phyloP scores from a whole-genome alignment of 2,888 invertebrate genomes.

The Limenitis camilla region DNA sequence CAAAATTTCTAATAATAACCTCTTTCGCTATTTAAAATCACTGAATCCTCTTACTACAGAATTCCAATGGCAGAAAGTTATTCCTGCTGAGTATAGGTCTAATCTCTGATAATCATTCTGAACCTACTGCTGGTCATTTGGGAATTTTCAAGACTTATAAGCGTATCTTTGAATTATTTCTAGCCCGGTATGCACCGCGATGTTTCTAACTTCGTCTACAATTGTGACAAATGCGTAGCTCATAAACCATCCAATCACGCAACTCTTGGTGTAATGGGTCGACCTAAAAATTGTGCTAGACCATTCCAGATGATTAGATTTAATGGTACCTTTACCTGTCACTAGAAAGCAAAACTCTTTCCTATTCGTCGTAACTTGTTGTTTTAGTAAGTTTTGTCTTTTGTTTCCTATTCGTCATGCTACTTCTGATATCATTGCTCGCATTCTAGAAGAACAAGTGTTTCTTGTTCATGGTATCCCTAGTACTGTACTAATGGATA shows the following conservation, averaged over 20 bases:
- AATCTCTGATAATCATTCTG: constrained; percentile 14
- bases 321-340: constrained; percentile 17
- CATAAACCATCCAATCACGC: constrained; percentile 20
- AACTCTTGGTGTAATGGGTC: constrained; percentile 24
- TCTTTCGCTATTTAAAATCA: constrained; percentile 15
- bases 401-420: constrained; percentile 11
- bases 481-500: constrained; percentile 8
- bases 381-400: constrained; percentile 22
- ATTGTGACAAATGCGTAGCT: constrained; percentile 8
- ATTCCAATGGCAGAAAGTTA: constrained; percentile 25
- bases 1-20: constrained; percentile 6
- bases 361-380: constrained; percentile 20
- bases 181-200: constrained; percentile 16
- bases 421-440: constrained; percentile 2
- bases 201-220: constrained; percentile 3
- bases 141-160: constrained; percentile 27
- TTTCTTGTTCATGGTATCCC: constrained; percentile 23
- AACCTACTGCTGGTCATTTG: constrained; percentile 15
- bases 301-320: constrained; percentile 7
- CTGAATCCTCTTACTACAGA: constrained; percentile 19
- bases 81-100: constrained; percentile 18
- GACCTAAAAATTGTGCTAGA: constrained; percentile 18
- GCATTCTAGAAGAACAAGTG: constrained; percentile 13
- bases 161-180: constrained; percentile 10
- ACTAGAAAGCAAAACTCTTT: constrained; percentile 14